Conservation (phyloP, 2,888 invertebrate species). For the Cloeon dipterum region DNA sequence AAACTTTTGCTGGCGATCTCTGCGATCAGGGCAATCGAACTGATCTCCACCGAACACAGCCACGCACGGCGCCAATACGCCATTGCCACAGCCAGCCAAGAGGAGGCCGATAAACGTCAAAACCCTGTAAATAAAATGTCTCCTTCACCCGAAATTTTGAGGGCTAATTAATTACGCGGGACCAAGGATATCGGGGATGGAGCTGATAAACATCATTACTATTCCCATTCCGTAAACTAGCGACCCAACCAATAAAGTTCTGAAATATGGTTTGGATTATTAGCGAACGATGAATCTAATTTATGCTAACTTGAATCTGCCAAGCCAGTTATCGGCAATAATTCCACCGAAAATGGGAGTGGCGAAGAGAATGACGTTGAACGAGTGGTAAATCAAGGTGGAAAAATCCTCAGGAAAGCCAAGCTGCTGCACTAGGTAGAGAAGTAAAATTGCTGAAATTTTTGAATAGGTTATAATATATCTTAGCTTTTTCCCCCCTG, state of each 20-base stretch:
- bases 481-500: too few species aligned
- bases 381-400: slow-evolving; percentile 33
- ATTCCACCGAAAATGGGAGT: slow-evolving; percentile 39
- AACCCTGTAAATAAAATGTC: slow-evolving; percentile 25
- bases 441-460: slow-evolving; percentile 37
- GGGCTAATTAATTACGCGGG: too few species aligned
- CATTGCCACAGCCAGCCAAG: slow-evolving; percentile 71
- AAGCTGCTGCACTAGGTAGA: slow-evolving; percentile 33
- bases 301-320: slow-evolving; percentile 30
- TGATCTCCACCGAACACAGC: slow-evolving; percentile 92
- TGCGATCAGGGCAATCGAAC: slow-evolving; percentile 60
- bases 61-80: slow-evolving; percentile 91
- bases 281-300: too few species aligned
- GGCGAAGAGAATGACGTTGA: slow-evolving; percentile 35
- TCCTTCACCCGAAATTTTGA: too few species aligned
- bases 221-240: too few species aligned
- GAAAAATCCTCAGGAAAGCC: slow-evolving; percentile 24
- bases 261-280: too few species aligned
- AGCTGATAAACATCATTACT: too few species aligned
- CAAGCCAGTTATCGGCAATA: slow-evolving; percentile 36
- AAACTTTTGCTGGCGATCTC: slow-evolving; percentile 52
- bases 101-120: slow-evolving; percentile 41
- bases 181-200: too few species aligned
- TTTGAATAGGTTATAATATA: neutral
- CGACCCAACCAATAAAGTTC: too few species aligned